These are phyloP conservation scores for Micronycteris hirsuta DNA, from an alignment of 2,113 vertebrate species.

Conservation along the genomic window DNA sequence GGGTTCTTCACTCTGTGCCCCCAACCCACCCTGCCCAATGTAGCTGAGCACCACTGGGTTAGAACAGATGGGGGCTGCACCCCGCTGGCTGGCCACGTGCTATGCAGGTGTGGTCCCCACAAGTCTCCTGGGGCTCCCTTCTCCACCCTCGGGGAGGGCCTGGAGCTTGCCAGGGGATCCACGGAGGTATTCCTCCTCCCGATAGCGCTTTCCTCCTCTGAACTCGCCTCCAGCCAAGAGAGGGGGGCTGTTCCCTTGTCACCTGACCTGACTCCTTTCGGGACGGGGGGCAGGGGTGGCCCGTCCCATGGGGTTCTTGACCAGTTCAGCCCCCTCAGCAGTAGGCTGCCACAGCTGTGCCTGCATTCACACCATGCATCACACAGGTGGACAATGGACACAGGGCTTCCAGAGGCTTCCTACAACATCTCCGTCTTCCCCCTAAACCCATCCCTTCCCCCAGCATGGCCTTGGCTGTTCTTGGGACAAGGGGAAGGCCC, in stretches of 20 bases:
- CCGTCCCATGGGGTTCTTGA: too few species aligned
- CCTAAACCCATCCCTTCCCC: background rate
- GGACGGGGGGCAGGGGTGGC: background rate
- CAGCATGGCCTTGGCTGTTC: background rate
- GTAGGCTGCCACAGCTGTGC: background rate
- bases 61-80: background rate
- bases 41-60: background rate
- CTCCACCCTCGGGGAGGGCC: background rate
- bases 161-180: background rate
- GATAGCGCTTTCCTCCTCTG: background rate
- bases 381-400: rapidly evolving
- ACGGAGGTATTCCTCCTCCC: background rate
- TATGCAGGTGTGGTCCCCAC: background rate
- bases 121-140: background rate
- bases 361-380: background rate
- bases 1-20: background rate
- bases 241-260: background rate
- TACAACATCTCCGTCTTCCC: rapidly evolving
- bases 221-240: background rate
- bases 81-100: background rate
- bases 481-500: background rate
- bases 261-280: too few species aligned
- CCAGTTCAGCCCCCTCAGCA: background rate
- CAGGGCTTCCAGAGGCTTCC: background rate
- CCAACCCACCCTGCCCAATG: rapidly evolving